A percentile compares a stretch with the other conserved stretches of the same genome.
Conservation (phyloP, 1,140 invertebrate genomes). For the Drosophila cardini region DNA sequence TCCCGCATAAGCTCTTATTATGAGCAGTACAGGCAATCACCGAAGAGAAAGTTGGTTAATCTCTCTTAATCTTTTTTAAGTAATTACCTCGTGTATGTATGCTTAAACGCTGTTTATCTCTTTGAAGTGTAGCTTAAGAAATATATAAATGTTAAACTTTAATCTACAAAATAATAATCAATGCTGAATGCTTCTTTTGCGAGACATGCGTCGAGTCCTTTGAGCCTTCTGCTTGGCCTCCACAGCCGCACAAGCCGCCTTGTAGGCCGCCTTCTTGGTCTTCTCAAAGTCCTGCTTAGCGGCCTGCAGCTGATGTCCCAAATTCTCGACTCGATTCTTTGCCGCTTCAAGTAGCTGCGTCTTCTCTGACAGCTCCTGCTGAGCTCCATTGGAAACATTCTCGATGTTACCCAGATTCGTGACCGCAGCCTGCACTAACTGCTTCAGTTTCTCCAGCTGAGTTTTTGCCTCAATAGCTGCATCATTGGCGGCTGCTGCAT, state of each 20-base stretch:
- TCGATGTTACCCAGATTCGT: conserved; percentile 87
- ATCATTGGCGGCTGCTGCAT: conserved; percentile 86
- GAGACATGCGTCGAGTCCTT: conserved; percentile 10
- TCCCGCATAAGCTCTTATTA: too few relatives aligned
- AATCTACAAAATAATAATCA: not conserved
- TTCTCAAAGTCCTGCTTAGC: conserved; percentile 87
- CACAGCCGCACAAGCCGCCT: conserved; percentile 86
- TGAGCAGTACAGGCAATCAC: too few relatives aligned
- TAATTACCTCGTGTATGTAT: not conserved
- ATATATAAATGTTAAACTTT: not conserved
- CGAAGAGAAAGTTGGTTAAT: too few relatives aligned
- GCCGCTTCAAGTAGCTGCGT: conserved; percentile 87
- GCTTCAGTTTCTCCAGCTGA: conserved; percentile 82
- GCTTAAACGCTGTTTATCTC: not conserved
- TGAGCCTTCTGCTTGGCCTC: conserved; percentile 85
- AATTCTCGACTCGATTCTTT: conserved; percentile 86
- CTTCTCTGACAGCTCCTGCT: conserved; percentile 86
- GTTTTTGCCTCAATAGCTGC: conserved; percentile 84
- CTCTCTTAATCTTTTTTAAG: not conserved
- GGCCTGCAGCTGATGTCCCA: conserved; percentile 86
- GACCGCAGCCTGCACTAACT: conserved; percentile 78
- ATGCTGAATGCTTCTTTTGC: not conserved
- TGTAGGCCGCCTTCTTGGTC: conserved; percentile 87
- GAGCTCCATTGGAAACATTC: conserved; percentile 72
- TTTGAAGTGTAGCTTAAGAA: not conserved